Evolutionary conservation across 2,888 invertebrate genomes (phyloP).

Genomic region (Caenorhabditis sinica): DNA sequence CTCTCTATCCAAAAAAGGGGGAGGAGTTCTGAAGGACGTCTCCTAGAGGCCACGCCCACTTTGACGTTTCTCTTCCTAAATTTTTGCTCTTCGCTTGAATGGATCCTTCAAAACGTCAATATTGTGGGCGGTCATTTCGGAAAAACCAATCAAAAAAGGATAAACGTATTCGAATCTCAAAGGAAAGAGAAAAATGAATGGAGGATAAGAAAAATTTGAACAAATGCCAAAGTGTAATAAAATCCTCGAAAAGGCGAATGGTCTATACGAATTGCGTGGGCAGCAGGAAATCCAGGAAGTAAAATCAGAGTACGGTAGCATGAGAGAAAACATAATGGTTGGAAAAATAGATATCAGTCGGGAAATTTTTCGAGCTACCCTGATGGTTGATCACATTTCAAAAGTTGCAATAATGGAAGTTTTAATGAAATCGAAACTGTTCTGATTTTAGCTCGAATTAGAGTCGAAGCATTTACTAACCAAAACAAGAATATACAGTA

Average conservation of each 20-base stretch:
- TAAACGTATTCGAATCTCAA: background rate
- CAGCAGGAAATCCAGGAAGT: background rate
- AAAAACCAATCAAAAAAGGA: constrained; percentile 34
- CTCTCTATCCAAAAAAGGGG: constrained; percentile 30
- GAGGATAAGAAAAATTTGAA: background rate
- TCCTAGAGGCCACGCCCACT: constrained; percentile 37
- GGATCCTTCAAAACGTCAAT: constrained; percentile 15
- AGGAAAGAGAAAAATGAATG: background rate
- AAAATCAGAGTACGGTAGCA: too few relatives aligned
- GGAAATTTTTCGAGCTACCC: too few relatives aligned
- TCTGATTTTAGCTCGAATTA: too few relatives aligned
- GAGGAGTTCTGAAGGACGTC: constrained; percentile 60
- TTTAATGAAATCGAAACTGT: too few relatives aligned
- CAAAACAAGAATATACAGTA: too few relatives aligned
- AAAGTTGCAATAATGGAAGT: too few relatives aligned
- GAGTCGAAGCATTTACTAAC: too few relatives aligned
- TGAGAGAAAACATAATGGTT: too few relatives aligned
- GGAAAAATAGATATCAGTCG: too few relatives aligned
- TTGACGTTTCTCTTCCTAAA: constrained; percentile 24
- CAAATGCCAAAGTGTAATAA: background rate
- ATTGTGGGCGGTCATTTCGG: constrained; percentile 21
- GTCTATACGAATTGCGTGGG: background rate
- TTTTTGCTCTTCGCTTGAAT: constrained; percentile 44
- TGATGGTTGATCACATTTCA: too few relatives aligned
- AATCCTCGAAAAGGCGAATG: background rate